Evolutionary conservation across 1,140 invertebrate genomes (phyloP).

Genomic region (Polypedilum pembai): DNA sequence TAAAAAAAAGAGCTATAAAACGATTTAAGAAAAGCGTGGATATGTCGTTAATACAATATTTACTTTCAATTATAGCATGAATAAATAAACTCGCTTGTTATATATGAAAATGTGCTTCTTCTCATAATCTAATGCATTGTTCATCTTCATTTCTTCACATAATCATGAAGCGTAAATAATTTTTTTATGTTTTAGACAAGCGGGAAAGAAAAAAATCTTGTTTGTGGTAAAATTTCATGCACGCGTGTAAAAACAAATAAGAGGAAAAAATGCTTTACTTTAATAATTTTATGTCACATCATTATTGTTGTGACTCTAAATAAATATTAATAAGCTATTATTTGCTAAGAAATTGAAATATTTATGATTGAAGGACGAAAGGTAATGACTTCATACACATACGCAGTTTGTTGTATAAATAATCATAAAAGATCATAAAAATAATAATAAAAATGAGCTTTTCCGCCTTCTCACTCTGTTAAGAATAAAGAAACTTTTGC

Average conservation of each 20-base stretch:
- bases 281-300: too few relatives aligned
- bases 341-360: neutral
- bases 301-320: too few relatives aligned
- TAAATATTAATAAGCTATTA: neutral
- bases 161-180: slow-evolving; percentile 7
- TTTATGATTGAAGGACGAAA: neutral
- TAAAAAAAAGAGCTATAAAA: neutral
- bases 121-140: neutral
- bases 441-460: slow-evolving; percentile 16
- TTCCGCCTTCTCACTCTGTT: neutral
- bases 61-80: slow-evolving; percentile 23
- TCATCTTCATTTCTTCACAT: neutral
- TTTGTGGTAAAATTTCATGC: too few relatives aligned
- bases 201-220: neutral
- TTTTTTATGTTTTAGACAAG: neutral
- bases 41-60: slow-evolving; percentile 27
- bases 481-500: neutral
- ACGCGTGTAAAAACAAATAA: neutral
- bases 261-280: too few relatives aligned
- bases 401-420: neutral
- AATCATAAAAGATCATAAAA: slow-evolving; percentile 21
- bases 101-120: neutral
- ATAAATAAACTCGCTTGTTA: neutral
- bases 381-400: slow-evolving; percentile 2
- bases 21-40: neutral